Conservation (phyloP, 2,888 invertebrate species). For the Apodemia zela region DNA sequence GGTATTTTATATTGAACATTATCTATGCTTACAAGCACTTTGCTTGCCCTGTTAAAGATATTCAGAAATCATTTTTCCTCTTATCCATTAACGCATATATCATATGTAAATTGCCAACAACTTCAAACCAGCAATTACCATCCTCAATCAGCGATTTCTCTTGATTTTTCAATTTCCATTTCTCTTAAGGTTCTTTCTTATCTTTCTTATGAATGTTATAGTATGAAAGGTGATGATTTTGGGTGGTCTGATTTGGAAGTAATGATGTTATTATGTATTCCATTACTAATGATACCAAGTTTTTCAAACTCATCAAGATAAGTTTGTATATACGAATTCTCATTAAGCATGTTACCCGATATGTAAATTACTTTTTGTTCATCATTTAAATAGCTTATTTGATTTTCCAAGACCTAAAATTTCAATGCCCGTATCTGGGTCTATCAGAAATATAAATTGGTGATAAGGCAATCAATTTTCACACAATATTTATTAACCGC, state of each 20-base stretch:
- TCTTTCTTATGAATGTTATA: conserved; percentile 42
- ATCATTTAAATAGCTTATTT: conserved; percentile 51
- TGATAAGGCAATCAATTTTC: not conserved
- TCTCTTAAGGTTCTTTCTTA: conserved; percentile 33
- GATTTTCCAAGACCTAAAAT: conserved; percentile 40
- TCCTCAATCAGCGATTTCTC: conserved; percentile 47
- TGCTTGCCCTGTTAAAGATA: too few relatives aligned
- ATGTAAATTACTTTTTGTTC: conserved; percentile 67
- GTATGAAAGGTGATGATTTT: conserved; percentile 70
- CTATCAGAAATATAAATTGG: not conserved
- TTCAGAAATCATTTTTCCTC: too few relatives aligned
- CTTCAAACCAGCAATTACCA: conserved; percentile 56
- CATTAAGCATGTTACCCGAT: conserved; percentile 67
- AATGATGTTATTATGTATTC: conserved; percentile 75
- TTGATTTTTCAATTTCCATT: conserved; percentile 55
- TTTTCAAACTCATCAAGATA: conserved; percentile 62
- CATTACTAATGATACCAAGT: conserved; percentile 71
- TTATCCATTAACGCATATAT: too few relatives aligned
- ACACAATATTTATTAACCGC: not conserved
- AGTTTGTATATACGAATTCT: conserved; percentile 67
- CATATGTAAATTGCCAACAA: conserved; percentile 42
- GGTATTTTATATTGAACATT: too few relatives aligned
- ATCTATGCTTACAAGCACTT: too few relatives aligned
- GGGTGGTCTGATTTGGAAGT: conserved; percentile 67
- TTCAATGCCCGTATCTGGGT: not conserved